Evolutionary conservation across 2,113 vertebrate species (phyloP).

Genomic region (Callorhinus ursinus): DNA sequence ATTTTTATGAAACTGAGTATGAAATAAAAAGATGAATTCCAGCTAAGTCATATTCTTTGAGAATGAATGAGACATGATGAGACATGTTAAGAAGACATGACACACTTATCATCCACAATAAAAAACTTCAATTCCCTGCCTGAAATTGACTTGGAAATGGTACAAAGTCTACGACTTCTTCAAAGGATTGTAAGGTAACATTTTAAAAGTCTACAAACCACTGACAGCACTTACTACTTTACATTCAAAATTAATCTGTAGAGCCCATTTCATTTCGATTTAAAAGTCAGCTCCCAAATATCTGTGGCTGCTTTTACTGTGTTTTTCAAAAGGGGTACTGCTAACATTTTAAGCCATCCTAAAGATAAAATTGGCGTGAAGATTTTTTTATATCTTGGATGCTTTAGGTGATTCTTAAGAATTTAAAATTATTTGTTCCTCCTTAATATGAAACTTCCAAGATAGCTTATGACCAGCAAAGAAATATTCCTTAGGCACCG

Average conservation of each 20-base stretch:
- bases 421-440: slow-evolving; percentile 48
- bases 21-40: slow-evolving; percentile 17
- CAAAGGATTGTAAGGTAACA: background rate
- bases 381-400: slow-evolving; percentile 63
- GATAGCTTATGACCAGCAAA: slow-evolving; percentile 35
- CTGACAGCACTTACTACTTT: background rate
- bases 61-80: slow-evolving; percentile 12
- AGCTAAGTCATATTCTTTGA: background rate
- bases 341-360: slow-evolving; percentile 46
- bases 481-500: slow-evolving; percentile 61
- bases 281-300: background rate
- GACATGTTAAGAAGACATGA: background rate
- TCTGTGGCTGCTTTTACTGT: background rate
- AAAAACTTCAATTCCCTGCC: slow-evolving; percentile 43
- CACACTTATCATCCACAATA: background rate
- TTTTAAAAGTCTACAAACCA: slow-evolving; percentile 42
- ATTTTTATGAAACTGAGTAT: slow-evolving; percentile 41
- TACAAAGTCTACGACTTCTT: background rate
- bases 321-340: slow-evolving; percentile 18
- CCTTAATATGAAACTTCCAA: slow-evolving; percentile 53
- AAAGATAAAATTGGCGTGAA: slow-evolving; percentile 65
- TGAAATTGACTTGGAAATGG: background rate
- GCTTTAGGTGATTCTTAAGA: slow-evolving; percentile 54
- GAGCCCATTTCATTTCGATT: slow-evolving; percentile 38
- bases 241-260: background rate